A percentile compares a stretch with the other conserved stretches of the same genome.
Evolutionary conservation across 1,140 invertebrate species (phyloP).

Genomic region (Odontomachus brunneus): DNA sequence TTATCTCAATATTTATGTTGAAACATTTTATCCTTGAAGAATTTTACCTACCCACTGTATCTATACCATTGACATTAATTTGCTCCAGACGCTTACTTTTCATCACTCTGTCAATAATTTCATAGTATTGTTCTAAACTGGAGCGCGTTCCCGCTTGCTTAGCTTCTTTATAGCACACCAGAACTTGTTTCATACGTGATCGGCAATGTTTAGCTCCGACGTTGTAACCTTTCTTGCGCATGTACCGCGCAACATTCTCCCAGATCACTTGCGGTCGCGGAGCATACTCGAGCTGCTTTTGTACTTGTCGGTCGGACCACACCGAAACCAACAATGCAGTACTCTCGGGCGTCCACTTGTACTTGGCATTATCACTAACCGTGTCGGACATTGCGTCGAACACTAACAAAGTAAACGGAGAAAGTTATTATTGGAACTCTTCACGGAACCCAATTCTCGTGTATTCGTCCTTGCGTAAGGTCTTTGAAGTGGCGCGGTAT

Average conservation of each 20-base stretch:
- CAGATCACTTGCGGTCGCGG: conserved; percentile 82
- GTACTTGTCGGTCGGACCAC: conserved; percentile 84
- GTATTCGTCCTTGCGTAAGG: no score
- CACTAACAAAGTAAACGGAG: not conserved
- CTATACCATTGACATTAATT: conserved; percentile 74
- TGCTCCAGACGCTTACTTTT: conserved; percentile 75
- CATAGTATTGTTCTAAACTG: conserved; percentile 83
- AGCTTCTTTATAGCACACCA: conserved; percentile 84
- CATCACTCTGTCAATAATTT: conserved; percentile 82
- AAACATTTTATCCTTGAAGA: not conserved
- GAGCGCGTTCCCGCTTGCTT: conserved; percentile 80
- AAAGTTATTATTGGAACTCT: conserved; percentile 73
- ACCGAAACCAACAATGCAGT: conserved; percentile 82
- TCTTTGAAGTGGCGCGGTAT: no score
- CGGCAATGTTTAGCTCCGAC: conserved; percentile 83
- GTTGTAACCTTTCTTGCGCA: conserved; percentile 84
- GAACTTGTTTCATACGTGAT: conserved; percentile 83
- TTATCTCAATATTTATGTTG: not conserved
- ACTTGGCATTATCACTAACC: conserved; percentile 77
- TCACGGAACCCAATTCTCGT: not conserved
- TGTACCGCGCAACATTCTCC: conserved; percentile 83
- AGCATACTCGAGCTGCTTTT: conserved; percentile 81
- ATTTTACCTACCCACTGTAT: conserved; percentile 80
- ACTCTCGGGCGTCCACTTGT: conserved; percentile 84
- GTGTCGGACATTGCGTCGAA: conserved; percentile 32